Conservation (phyloP, 2,888 invertebrate species). For the Belgica antarctica region DNA sequence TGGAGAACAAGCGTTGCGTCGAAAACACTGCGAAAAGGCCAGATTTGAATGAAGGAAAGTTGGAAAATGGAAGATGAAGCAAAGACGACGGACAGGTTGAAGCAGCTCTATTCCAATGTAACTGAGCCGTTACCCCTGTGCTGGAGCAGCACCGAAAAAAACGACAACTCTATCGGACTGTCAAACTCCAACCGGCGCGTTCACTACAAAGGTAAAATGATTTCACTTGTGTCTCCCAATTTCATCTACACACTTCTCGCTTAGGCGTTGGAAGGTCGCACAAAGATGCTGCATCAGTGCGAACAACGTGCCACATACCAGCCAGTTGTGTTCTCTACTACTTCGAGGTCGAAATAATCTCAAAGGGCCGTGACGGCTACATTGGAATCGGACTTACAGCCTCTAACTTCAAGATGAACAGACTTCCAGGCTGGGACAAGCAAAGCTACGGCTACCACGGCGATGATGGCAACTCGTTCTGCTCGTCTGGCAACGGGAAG, state of each 20-base stretch:
- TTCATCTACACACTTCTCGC: constrained; percentile 47
- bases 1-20: no score
- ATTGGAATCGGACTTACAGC: constrained; percentile 95
- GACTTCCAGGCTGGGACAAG: constrained; percentile 98
- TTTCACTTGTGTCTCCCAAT: neutral
- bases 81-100: constrained; percentile 66
- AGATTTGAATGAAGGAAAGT: neutral
- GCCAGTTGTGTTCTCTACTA: constrained; percentile 96
- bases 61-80: constrained; percentile 20
- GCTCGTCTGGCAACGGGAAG: constrained; percentile 95
- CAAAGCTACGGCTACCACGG: constrained; percentile 99
- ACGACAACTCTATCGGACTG: constrained; percentile 89
- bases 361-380: constrained; percentile 97
- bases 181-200: constrained; percentile 97
- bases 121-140: constrained; percentile 93
- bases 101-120: constrained; percentile 91
- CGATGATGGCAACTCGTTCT: constrained; percentile 98
- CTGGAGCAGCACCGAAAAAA: constrained; percentile 98
- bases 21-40: no score
- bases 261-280: constrained; percentile 94
- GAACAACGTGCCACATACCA: constrained; percentile 94
- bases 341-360: constrained; percentile 97
- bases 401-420: constrained; percentile 94
- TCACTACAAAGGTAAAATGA: constrained; percentile 87
- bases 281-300: constrained; percentile 96